These are phyloP conservation scores for Serripes groenlandicus DNA, from an alignment of 2,888 invertebrate genomes.

Conservation along the genomic window DNA sequence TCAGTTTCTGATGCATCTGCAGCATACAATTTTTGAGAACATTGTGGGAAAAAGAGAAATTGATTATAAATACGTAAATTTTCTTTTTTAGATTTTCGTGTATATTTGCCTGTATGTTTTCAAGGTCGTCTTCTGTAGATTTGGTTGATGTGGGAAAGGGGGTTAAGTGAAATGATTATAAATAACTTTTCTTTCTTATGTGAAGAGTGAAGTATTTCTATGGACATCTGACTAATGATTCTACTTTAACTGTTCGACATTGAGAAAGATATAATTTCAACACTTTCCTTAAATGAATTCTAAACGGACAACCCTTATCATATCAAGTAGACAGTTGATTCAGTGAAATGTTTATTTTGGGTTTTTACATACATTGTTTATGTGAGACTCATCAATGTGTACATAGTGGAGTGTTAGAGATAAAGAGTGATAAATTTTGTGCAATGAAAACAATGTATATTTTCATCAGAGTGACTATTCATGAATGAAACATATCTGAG, in stretches of 20 bases:
- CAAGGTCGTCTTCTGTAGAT: not conserved
- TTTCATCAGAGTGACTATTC: not conserved
- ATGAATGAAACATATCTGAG: not conserved
- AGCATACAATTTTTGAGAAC: not conserved
- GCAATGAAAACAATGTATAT: slow-evolving; percentile 16
- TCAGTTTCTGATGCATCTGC: too few relatives aligned
- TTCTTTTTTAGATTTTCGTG: not conserved
- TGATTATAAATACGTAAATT: not conserved
- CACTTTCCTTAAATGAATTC: too few relatives aligned
- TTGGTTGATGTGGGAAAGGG: not conserved
- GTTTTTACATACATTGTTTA: not conserved
- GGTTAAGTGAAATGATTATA: not conserved
- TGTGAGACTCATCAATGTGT: not conserved
- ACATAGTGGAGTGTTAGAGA: not conserved
- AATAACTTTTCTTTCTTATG: too few relatives aligned
- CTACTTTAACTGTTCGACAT: not conserved
- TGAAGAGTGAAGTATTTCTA: too few relatives aligned
- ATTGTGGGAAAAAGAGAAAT: slow-evolving; percentile 4
- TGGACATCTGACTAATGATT: too few relatives aligned
- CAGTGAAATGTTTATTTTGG: not conserved
- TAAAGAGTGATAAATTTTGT: slow-evolving; percentile 16
- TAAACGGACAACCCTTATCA: too few relatives aligned
- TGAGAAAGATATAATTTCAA: too few relatives aligned
- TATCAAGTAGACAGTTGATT: too few relatives aligned
- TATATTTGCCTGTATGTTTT: not conserved